Conservation (phyloP, 2,113 vertebrate genomes). For the Paramisgurnus dabryanus region DNA sequence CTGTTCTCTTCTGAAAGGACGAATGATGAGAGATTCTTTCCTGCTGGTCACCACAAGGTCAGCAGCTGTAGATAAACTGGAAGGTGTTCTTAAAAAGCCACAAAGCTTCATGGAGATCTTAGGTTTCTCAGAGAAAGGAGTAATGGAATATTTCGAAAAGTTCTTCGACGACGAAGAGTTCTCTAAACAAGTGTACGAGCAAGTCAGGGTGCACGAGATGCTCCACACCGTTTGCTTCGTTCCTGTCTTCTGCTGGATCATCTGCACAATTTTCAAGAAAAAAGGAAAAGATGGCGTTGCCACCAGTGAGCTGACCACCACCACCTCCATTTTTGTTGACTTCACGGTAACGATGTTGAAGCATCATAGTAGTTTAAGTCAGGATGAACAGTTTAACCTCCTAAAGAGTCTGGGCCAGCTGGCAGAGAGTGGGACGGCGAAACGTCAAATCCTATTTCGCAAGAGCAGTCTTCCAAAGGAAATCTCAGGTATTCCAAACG, state of each 20-base stretch:
- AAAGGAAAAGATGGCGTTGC: not conserved
- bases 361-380: slow-evolving; percentile 35
- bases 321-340: slow-evolving; percentile 46
- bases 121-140: slow-evolving; percentile 43
- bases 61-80: slow-evolving; percentile 48
- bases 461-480: not conserved
- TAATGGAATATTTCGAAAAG: slow-evolving; percentile 40
- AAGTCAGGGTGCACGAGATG: slow-evolving; percentile 32
- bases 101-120: slow-evolving; percentile 41
- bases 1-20: slow-evolving; percentile 63
- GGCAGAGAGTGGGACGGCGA: slow-evolving; percentile 21
- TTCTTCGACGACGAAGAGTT: slow-evolving; percentile 29
- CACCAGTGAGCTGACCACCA: slow-evolving; percentile 27
- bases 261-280: slow-evolving; percentile 45
- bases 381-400: not conserved
- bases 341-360: slow-evolving; percentile 45
- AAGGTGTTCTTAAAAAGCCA: slow-evolving; percentile 21
- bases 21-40: slow-evolving; percentile 57
- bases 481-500: not conserved
- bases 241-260: slow-evolving; percentile 52
- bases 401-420: slow-evolving; percentile 37
- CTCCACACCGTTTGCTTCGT: slow-evolving; percentile 46
- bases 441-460: slow-evolving; percentile 34
- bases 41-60: slow-evolving; percentile 69
- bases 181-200: slow-evolving; percentile 10